Evolutionary conservation across 2,113 vertebrate genomes (phyloP).

Genomic region (Castor canadensis): DNA sequence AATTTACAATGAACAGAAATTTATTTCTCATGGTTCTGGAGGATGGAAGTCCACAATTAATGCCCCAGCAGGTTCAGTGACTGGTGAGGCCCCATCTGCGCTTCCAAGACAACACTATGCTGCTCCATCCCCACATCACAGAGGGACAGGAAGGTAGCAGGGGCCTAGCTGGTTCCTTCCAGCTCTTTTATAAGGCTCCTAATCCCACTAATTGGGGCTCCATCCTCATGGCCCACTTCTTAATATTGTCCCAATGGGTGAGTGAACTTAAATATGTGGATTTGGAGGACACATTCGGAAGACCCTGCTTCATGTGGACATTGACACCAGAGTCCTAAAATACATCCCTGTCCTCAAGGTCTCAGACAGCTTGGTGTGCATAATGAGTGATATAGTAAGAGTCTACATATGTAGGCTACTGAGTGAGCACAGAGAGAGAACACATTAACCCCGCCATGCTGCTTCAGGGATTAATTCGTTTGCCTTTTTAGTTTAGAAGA

Average conservation of each 20-base stretch:
- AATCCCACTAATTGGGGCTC: neutral
- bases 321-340: neutral
- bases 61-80: neutral
- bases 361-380: neutral
- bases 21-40: neutral
- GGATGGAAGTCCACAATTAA: neutral
- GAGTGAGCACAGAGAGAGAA: neutral
- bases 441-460: neutral
- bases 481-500: conserved; percentile 19
- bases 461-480: neutral
- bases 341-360: neutral
- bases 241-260: neutral
- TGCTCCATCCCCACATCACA: neutral
- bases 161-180: too few relatives aligned
- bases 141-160: neutral
- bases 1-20: neutral
- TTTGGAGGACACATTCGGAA: neutral
- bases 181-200: neutral
- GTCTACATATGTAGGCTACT: neutral
- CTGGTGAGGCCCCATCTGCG: neutral
- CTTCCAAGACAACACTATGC: neutral
- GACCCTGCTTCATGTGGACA: neutral
- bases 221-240: neutral
- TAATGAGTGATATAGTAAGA: neutral
- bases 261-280: neutral